A percentile compares a stretch with the other conserved stretches of the same genome.
Evolutionary conservation across 2,888 invertebrate genomes (phyloP).

Genomic region (Monoplex corrugatus): DNA sequence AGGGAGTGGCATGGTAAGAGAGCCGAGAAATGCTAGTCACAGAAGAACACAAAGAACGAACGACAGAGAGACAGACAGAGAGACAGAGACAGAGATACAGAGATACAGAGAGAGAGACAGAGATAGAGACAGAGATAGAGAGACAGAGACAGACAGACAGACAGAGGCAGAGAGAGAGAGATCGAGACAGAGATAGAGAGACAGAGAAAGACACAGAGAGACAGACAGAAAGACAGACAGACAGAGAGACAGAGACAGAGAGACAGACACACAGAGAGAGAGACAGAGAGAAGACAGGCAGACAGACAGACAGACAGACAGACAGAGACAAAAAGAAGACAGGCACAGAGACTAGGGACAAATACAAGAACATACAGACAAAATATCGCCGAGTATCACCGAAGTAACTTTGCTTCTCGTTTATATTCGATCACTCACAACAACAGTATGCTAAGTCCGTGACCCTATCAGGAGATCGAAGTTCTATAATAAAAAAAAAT

Average conservation of each 20-base stretch:
- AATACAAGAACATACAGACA: neutral
- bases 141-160: neutral
- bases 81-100: neutral
- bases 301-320: neutral
- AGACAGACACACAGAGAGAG: neutral
- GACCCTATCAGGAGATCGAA: too few species aligned
- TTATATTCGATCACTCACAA: too few species aligned
- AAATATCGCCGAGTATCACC: too few species aligned
- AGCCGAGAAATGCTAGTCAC: neutral
- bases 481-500: too few species aligned
- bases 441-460: too few species aligned
- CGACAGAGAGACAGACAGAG: neutral
- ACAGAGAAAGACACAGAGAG: slow-evolving; percentile 18
- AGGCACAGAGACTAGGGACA: neutral
- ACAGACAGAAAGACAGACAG: neutral
- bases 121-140: neutral
- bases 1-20: neutral
- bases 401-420: too few species aligned
- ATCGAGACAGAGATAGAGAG: slow-evolving; percentile 15
- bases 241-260: neutral
- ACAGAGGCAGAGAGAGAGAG: neutral
- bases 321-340: neutral
- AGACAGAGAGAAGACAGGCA: neutral
- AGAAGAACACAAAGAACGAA: too few species aligned
- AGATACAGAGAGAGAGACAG: neutral